Evolutionary conservation across 2,797 vertebrate genomes (phyloP).

Genomic region (Poeciliopsis paucimaculata): DNA sequence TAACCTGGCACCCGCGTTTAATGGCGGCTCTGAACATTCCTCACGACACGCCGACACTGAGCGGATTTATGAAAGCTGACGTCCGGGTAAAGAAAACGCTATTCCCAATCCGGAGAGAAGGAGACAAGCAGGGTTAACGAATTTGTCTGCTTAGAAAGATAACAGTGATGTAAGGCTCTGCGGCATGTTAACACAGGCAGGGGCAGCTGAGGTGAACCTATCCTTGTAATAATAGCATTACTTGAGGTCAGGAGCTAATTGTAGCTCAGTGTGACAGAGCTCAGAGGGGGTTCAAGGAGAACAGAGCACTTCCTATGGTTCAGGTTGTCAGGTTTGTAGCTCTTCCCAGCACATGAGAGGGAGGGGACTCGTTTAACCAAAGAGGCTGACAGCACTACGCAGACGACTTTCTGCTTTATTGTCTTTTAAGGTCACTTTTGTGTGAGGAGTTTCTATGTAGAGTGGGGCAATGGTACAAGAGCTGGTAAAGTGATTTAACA

Average conservation of each 20-base stretch:
- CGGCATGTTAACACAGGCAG: conserved; percentile 28
- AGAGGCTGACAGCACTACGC: neutral
- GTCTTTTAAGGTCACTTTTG: neutral
- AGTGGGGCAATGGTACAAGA: neutral
- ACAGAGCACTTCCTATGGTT: conserved; percentile 49
- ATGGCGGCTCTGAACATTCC: conserved; percentile 70
- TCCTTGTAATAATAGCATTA: conserved; percentile 77
- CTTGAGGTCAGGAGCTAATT: conserved; percentile 76
- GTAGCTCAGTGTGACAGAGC: conserved; percentile 64
- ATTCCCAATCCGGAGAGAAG: conserved; percentile 41
- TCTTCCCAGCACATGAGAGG: conserved; percentile 20
- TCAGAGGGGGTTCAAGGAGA: conserved; percentile 43
- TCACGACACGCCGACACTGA: conserved; percentile 41
- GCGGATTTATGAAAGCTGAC: conserved; percentile 53
- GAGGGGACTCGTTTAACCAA: neutral
- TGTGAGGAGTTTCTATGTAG: neutral
- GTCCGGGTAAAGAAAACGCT: conserved; percentile 32
- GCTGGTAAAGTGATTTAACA: neutral
- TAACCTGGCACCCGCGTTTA: conserved; percentile 71
- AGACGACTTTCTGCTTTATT: conserved; percentile 3
- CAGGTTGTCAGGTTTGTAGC: conserved; percentile 16
- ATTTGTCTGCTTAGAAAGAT: conserved; percentile 42
- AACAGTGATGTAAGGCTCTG: conserved; percentile 40
- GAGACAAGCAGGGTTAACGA: conserved; percentile 55
- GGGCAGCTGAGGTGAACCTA: conserved; percentile 36